Percentiles rank a stretch among this genome's conserved stretches.
phyloP scores from a whole-genome alignment of 2,888 invertebrate genomes.

The Limenitis camilla region DNA sequence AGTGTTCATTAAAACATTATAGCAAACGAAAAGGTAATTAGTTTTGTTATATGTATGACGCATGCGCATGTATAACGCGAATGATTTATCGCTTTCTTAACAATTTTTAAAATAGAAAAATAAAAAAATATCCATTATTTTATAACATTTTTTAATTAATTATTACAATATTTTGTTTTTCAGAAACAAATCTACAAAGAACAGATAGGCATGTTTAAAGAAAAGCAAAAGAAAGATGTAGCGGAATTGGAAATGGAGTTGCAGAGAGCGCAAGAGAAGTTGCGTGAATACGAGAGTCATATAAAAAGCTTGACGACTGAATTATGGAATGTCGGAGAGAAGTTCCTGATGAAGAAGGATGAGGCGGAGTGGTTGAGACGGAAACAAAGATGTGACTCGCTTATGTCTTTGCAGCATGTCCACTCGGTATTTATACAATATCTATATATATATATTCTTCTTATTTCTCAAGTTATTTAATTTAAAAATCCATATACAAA shows the following conservation, averaged over 20 bases:
- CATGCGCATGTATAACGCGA: slow-evolving; percentile 25
- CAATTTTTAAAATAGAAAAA: not conserved
- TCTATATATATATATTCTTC: too few species aligned
- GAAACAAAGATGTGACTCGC: slow-evolving; percentile 52
- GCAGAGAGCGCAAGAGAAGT: slow-evolving; percentile 69
- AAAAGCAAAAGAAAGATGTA: slow-evolving; percentile 72
- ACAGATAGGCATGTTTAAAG: slow-evolving; percentile 70
- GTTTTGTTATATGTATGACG: slow-evolving; percentile 28
- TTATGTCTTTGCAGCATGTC: slow-evolving; percentile 63
- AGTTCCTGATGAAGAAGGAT: slow-evolving; percentile 72
- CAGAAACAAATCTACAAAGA: slow-evolving; percentile 78
- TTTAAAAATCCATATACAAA: too few species aligned
- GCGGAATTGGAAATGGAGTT: slow-evolving; percentile 59
- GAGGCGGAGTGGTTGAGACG: slow-evolving; percentile 69
- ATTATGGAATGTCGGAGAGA: slow-evolving; percentile 77
- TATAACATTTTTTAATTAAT: not conserved
- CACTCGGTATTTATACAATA: slow-evolving; percentile 44
- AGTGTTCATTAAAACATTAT: slow-evolving; percentile 44
- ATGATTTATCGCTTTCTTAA: not conserved
- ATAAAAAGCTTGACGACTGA: slow-evolving; percentile 68
- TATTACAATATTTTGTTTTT: slow-evolving; percentile 27
- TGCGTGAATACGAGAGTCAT: slow-evolving; percentile 57
- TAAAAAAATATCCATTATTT: too few species aligned
- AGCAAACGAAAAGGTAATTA: slow-evolving; percentile 50
- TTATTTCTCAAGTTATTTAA: too few species aligned